Conservation (phyloP, 2,797 vertebrate genomes). For the Syngnathus rostellatus region DNA sequence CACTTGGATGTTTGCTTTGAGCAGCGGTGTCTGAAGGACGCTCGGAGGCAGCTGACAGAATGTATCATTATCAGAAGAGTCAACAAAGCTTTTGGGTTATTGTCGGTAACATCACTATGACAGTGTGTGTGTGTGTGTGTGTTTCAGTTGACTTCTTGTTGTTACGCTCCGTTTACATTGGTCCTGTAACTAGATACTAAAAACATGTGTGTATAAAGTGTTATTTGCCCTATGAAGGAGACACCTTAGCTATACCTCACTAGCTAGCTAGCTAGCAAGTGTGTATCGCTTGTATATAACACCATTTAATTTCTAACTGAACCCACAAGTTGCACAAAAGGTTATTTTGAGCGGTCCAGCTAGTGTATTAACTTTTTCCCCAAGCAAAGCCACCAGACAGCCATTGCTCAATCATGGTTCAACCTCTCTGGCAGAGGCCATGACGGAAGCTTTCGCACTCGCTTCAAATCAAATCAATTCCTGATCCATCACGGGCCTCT, state of each 20-base stretch:
- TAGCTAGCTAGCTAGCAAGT: no score
- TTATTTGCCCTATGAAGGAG: constrained; percentile 6
- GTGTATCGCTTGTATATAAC: constrained; percentile 14
- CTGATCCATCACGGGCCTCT: constrained; percentile 71
- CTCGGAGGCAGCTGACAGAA: constrained; percentile 36
- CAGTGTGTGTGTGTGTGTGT: constrained; percentile 18
- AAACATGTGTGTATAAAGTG: constrained; percentile 15
- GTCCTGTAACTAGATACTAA: constrained; percentile 25
- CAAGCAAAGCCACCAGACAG: constrained; percentile 62
- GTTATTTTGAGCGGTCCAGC: constrained; percentile 54
- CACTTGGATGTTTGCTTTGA: constrained; percentile 53
- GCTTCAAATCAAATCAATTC: constrained; percentile 73
- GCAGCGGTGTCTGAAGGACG: constrained; percentile 29
- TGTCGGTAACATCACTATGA: constrained; percentile 46
- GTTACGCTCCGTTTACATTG: constrained; percentile 37
- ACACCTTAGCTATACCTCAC: not conserved
- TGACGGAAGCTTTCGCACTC: constrained; percentile 55
- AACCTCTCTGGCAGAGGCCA: constrained; percentile 61
- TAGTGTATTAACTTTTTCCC: constrained; percentile 56
- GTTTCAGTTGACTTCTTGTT: constrained; percentile 27
- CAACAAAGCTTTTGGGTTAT: constrained; percentile 50
- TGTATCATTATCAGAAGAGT: constrained; percentile 50
- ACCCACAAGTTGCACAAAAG: constrained; percentile 50
- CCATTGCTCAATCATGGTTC: constrained; percentile 61
- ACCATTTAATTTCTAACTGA: constrained; percentile 51